These are phyloP conservation scores for Apogon talboti DNA, from an alignment of 2,797 vertebrate genomes.

Conservation along the genomic window DNA sequence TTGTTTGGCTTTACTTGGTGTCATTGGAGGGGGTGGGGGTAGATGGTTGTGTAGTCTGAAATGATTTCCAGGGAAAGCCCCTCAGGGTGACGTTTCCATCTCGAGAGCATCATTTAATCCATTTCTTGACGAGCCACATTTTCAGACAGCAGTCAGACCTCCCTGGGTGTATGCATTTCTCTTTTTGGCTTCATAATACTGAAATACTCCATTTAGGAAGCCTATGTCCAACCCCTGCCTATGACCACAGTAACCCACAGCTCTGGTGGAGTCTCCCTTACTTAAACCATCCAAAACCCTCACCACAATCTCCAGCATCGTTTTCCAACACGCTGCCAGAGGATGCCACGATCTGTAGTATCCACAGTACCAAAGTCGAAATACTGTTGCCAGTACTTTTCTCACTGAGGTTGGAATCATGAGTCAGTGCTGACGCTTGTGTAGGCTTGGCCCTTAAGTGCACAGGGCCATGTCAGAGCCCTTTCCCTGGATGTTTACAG, in stretches of 20 bases:
- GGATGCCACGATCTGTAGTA: conserved; percentile 43
- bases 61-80: conserved; percentile 67
- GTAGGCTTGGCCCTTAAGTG: conserved; percentile 59
- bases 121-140: conserved; percentile 57
- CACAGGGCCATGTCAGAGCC: conserved; percentile 63
- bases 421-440: conserved; percentile 69
- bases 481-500: conserved; percentile 76
- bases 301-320: conserved; percentile 45
- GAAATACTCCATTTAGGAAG: conserved; percentile 63
- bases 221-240: conserved; percentile 51
- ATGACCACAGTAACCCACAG: conserved; percentile 67
- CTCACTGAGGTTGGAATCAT: conserved; percentile 65
- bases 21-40: conserved; percentile 30
- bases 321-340: conserved; percentile 54
- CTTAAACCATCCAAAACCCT: conserved; percentile 50
- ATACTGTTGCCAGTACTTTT: conserved; percentile 47
- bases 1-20: conserved; percentile 58
- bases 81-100: conserved; percentile 46
- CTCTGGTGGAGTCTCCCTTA: conserved; percentile 59
- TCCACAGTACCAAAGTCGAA: conserved; percentile 44
- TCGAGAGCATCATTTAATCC: conserved; percentile 50
- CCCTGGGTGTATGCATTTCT: conserved; percentile 48
- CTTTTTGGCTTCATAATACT: conserved; percentile 50
- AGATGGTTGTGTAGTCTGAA: conserved; percentile 26
- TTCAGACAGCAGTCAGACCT: conserved; percentile 75